Percentiles rank a stretch among this genome's conserved stretches.
Conservation (phyloP, 2,888 invertebrate species). For the Congeria kusceri region DNA sequence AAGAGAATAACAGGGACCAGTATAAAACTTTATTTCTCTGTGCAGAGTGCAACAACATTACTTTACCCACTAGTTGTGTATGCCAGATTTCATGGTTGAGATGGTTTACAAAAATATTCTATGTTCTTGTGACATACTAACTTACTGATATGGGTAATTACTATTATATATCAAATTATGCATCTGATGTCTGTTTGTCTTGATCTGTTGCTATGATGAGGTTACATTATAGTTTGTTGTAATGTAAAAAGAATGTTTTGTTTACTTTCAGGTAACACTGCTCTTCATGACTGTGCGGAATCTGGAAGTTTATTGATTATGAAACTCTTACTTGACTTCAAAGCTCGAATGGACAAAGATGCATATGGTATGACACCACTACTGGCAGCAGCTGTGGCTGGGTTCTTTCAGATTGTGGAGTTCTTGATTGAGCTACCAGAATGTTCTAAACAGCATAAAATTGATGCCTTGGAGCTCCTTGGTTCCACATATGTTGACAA, state of each 20-base stretch:
- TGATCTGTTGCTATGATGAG: too few species aligned
- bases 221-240: too few species aligned
- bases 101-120: too few species aligned
- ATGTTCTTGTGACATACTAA: too few species aligned
- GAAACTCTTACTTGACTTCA: slow-evolving; percentile 93
- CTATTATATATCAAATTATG: too few species aligned
- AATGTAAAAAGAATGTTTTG: neutral
- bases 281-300: slow-evolving; percentile 99
- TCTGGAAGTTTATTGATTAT: slow-evolving; percentile 97
- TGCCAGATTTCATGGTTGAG: too few species aligned
- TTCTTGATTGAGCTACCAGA: slow-evolving; percentile 90
- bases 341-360: slow-evolving; percentile 97
- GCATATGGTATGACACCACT: slow-evolving; percentile 98
- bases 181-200: too few species aligned
- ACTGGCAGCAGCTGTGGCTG: slow-evolving; percentile 95
- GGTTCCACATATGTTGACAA: slow-evolving; percentile 99
- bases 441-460: slow-evolving; percentile 89
- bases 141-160: too few species aligned
- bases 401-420: slow-evolving; percentile 96
- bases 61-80: too few species aligned
- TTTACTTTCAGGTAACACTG: slow-evolving; percentile 90
- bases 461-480: slow-evolving; percentile 95
- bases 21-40: too few species aligned
- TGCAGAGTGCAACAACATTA: too few species aligned
- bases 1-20: too few species aligned